Conservation (phyloP, 2,113 vertebrate species). For the Lophura nycthemera region DNA sequence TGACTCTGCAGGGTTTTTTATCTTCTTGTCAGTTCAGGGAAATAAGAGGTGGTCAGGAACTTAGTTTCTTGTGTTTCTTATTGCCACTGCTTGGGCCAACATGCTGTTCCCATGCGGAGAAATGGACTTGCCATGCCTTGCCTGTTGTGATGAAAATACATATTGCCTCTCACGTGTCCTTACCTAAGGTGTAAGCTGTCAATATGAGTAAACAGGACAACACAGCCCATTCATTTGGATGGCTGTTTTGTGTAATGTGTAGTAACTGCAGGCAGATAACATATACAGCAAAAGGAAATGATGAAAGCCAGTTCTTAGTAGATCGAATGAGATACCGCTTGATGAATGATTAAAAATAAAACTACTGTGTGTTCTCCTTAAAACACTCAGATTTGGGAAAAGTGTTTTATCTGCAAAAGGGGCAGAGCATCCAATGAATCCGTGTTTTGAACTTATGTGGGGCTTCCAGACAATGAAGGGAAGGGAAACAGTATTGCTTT, state of each 20-base stretch:
- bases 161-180: background rate
- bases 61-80: background rate
- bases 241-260: background rate
- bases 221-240: background rate
- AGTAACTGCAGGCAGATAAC: background rate
- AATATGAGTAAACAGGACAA: background rate
- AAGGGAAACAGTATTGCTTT: slow-evolving; percentile 3
- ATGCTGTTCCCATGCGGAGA: background rate
- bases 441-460: slow-evolving; percentile 11
- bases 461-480: background rate
- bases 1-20: slow-evolving; percentile 23
- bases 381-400: background rate
- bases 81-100: background rate
- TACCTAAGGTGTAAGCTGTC: background rate
- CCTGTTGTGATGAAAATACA: slow-evolving; percentile 24
- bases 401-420: background rate
- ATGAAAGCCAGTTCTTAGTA: background rate
- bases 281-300: background rate
- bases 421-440: slow-evolving; percentile 38
- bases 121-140: background rate
- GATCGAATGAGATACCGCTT: background rate
- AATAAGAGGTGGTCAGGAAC: background rate
- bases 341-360: background rate
- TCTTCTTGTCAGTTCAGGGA: background rate
- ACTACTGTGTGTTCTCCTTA: background rate